These are phyloP conservation scores for Brevipalpus yothersi DNA, from an alignment of 1,140 invertebrate genomes.

Conservation along the genomic window DNA sequence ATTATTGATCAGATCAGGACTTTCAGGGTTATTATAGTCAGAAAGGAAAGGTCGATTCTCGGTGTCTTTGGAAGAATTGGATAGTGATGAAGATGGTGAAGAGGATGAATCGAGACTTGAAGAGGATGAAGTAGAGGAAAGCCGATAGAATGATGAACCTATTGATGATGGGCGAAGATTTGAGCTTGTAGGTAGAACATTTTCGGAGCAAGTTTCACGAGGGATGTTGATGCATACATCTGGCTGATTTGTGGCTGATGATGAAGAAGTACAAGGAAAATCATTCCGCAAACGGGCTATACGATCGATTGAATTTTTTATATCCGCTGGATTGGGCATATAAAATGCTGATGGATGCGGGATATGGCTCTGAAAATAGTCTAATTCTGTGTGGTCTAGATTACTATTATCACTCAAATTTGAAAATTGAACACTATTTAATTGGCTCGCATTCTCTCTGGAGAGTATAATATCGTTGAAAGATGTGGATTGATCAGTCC, in stretches of 20 bases:
- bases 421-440: too few relatives aligned
- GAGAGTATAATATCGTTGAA: too few relatives aligned
- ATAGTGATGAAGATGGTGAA: background rate
- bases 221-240: background rate
- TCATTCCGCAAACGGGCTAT: too few relatives aligned
- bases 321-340: too few relatives aligned
- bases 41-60: conserved; percentile 3
- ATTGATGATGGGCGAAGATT: background rate
- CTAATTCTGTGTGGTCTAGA: too few relatives aligned
- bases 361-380: too few relatives aligned
- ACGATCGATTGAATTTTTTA: too few relatives aligned
- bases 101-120: background rate
- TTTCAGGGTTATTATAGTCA: conserved; percentile 7
- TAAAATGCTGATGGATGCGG: too few relatives aligned
- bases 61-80: conserved; percentile 3
- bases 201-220: background rate
- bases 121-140: conserved; percentile 9
- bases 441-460: too few relatives aligned
- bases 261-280: background rate
- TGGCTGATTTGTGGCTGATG: background rate
- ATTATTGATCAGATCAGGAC: conserved; percentile 5
- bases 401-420: too few relatives aligned
- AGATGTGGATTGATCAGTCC: too few relatives aligned
- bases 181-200: background rate
- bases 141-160: conserved; percentile 5